Evolutionary conservation across 2,888 invertebrate genomes (phyloP).

Genomic region (Smittia sp.): DNA sequence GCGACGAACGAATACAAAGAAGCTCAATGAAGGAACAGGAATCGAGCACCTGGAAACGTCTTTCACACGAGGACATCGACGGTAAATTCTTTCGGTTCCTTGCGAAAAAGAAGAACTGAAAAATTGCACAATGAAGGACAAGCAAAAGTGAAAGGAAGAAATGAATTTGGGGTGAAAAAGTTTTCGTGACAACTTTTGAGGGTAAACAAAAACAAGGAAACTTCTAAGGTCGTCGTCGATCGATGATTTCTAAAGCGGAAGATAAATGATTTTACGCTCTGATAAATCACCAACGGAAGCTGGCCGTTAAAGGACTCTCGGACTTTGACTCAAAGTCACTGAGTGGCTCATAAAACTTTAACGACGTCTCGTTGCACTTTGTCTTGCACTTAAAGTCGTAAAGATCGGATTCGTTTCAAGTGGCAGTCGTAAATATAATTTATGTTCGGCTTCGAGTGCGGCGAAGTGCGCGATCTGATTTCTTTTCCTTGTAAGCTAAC

Average conservation of each 20-base stretch:
- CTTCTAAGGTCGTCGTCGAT: neutral
- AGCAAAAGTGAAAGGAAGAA: slow-evolving; percentile 17
- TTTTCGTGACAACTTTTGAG: neutral
- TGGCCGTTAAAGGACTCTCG: neutral
- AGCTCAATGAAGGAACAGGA: slow-evolving; percentile 15
- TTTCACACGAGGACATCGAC: slow-evolving; percentile 16
- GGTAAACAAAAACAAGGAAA: slow-evolving; percentile 34
- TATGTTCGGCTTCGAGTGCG: slow-evolving; percentile 10
- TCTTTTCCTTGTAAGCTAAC: neutral
- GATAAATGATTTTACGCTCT: slow-evolving; percentile 30
- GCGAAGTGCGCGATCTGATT: slow-evolving; percentile 34
- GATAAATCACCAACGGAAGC: slow-evolving; percentile 9
- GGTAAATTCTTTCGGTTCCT: neutral
- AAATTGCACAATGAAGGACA: slow-evolving; percentile 27
- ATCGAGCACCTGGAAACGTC: slow-evolving; percentile 7
- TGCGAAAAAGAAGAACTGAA: neutral
- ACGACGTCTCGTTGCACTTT: neutral
- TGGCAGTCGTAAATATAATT: slow-evolving; percentile 9
- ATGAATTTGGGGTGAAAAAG: neutral
- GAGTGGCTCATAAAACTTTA: neutral
- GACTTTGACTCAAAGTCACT: too few relatives aligned
- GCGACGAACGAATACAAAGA: neutral
- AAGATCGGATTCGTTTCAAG: neutral
- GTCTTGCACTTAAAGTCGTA: neutral
- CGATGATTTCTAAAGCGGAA: neutral